A percentile compares a stretch with the other conserved stretches of the same genome.
Conservation (phyloP, 2,888 invertebrate species). For the Eupithecia vulgata region DNA sequence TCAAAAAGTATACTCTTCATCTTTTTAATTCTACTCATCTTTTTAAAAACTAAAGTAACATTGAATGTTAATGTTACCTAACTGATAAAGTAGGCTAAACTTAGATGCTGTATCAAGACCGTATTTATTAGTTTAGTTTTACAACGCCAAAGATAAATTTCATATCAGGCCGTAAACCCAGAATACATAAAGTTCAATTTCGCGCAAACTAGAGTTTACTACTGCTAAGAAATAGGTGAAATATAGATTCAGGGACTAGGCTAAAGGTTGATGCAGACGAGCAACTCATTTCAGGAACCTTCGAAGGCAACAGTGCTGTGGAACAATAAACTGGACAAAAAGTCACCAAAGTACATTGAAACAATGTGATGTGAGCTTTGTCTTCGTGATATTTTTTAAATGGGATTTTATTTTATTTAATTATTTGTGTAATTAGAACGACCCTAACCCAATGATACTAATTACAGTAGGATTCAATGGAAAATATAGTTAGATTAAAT, state of each 20-base stretch:
- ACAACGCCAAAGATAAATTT: slow-evolving; percentile 24
- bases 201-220: slow-evolving; percentile 32
- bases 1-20: no score
- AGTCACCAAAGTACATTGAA: no score
- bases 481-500: no score
- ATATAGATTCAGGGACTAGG: slow-evolving; percentile 19
- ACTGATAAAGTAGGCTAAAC: not conserved
- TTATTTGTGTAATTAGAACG: no score
- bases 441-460: no score
- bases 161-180: slow-evolving; percentile 28
- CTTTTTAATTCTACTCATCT: no score
- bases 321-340: no score
- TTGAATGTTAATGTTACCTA: not conserved
- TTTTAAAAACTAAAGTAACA: no score
- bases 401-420: no score
- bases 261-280: not conserved
- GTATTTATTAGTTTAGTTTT: slow-evolving; percentile 13
- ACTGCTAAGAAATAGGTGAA: slow-evolving; percentile 20
- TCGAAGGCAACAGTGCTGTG: not conserved
- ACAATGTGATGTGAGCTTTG: no score
- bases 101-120: not conserved
- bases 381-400: no score
- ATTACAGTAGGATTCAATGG: no score
- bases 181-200: slow-evolving; percentile 33
- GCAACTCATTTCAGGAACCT: not conserved